A percentile compares a stretch with the other conserved stretches of the same genome.
Evolutionary conservation across 1,140 invertebrate genomes (phyloP).

Genomic region (Batillaria attramentaria): DNA sequence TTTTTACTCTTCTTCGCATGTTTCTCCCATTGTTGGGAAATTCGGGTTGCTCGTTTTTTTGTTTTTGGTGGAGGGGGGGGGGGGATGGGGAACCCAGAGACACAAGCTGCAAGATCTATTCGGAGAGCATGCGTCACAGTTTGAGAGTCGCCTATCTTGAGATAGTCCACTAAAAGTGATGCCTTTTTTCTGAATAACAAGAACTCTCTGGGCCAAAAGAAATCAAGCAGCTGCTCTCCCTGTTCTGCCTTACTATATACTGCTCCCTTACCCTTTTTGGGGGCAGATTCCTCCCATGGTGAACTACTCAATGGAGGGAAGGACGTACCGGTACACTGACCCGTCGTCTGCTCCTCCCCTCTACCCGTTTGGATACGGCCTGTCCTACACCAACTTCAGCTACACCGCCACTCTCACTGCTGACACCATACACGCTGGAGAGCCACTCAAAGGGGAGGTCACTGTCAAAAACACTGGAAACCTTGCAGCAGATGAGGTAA

Average conservation of each 20-base stretch:
- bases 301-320: slow-evolving; percentile 57
- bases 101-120: too few species aligned
- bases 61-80: too few species aligned
- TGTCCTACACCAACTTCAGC: slow-evolving; percentile 54
- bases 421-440: slow-evolving; percentile 6
- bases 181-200: too few species aligned
- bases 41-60: too few species aligned
- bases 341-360: slow-evolving; percentile 39
- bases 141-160: too few species aligned
- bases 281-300: slow-evolving; percentile 57
- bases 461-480: slow-evolving; percentile 47
- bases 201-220: too few species aligned
- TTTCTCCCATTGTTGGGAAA: too few species aligned
- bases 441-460: slow-evolving; percentile 39
- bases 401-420: slow-evolving; percentile 38
- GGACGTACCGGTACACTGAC: slow-evolving; percentile 59
- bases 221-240: background rate
- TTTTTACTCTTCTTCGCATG: too few species aligned
- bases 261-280: background rate
- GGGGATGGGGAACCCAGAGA: too few species aligned
- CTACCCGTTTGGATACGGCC: slow-evolving; percentile 60
- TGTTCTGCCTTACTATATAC: background rate
- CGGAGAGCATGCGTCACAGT: too few species aligned
- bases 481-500: slow-evolving; percentile 58
- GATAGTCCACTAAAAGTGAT: too few species aligned